These are phyloP conservation scores for Drosophila multiciliata DNA, from an alignment of 2,888 invertebrate genomes.

Conservation along the genomic window DNA sequence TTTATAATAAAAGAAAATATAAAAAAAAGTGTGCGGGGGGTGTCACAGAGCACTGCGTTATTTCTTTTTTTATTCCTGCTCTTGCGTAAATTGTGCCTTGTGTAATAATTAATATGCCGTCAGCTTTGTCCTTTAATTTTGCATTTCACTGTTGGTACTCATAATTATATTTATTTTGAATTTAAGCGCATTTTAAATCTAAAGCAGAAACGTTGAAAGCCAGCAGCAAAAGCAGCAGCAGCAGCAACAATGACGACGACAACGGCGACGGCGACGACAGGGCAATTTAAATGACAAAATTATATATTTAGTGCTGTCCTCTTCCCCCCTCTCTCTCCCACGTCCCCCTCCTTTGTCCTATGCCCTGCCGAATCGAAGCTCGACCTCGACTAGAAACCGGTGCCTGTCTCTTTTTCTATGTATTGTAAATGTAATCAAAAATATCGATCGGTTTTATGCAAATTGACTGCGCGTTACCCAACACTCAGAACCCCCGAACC, in stretches of 20 bases:
- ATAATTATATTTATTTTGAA: constrained; percentile 82
- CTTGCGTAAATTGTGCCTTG: constrained; percentile 70
- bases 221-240: constrained; percentile 14
- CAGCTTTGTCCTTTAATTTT: constrained; percentile 58
- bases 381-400: constrained; percentile 68
- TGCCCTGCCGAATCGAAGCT: constrained; percentile 37
- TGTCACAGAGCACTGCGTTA: background rate
- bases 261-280: constrained; percentile 34
- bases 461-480: constrained; percentile 80
- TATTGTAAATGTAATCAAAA: constrained; percentile 80
- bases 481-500: constrained; percentile 32
- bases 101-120: constrained; percentile 79
- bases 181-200: constrained; percentile 78
- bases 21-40: constrained; percentile 24
- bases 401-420: constrained; percentile 70
- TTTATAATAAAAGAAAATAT: constrained; percentile 52
- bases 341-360: background rate
- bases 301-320: constrained; percentile 71
- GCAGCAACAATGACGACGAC: background rate
- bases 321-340: background rate
- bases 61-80: constrained; percentile 37
- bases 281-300: constrained; percentile 79
- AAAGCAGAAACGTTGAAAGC: constrained; percentile 53
- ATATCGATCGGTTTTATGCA: constrained; percentile 85
- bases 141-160: constrained; percentile 70